These are phyloP conservation scores for Mugil cephalus DNA, from an alignment of 2,113 vertebrate species.

Conservation along the genomic window DNA sequence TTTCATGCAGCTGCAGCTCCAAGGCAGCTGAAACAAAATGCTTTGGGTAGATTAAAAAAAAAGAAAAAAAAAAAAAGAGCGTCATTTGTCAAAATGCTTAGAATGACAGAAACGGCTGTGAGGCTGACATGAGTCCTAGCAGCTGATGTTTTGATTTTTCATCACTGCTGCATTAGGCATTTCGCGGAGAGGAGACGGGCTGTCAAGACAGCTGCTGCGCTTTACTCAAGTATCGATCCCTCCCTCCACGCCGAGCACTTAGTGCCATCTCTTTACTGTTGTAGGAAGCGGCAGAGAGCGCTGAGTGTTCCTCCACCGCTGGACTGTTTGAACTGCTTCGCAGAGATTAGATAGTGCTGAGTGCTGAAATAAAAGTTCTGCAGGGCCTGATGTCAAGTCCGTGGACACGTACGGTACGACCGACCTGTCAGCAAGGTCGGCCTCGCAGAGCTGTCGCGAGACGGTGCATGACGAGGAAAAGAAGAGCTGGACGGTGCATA, in stretches of 20 bases:
- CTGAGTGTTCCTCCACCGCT: slow-evolving; percentile 6
- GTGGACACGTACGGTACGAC: background rate
- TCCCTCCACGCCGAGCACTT: slow-evolving; percentile 46
- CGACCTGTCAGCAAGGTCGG: slow-evolving; percentile 12
- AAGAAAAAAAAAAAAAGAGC: background rate
- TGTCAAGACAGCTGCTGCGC: slow-evolving; percentile 51
- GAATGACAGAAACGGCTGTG: slow-evolving; percentile 26
- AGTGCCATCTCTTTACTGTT: slow-evolving; percentile 21
- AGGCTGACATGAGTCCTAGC: slow-evolving; percentile 1
- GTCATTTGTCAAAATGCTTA: slow-evolving; percentile 16
- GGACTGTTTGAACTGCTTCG: slow-evolving; percentile 33
- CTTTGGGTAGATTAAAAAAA: slow-evolving; percentile 15
- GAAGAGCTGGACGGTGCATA: too few relatives aligned
- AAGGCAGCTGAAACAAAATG: slow-evolving; percentile 18
- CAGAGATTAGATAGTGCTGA: slow-evolving; percentile 41
- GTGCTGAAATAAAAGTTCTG: slow-evolving; percentile 26
- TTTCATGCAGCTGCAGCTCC: background rate
- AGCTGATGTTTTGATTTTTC: slow-evolving; percentile 44
- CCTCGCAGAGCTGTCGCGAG: background rate
- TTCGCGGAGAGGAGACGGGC: slow-evolving; percentile 8
- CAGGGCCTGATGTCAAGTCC: slow-evolving; percentile 27
- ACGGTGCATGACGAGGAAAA: background rate
- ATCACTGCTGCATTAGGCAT: slow-evolving; percentile 25
- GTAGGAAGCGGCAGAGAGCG: background rate
- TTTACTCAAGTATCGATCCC: slow-evolving; percentile 47